A percentile compares a stretch with the other conserved stretches of the same genome.
These are phyloP conservation scores for Serranus cabrilla DNA, from an alignment of 2,797 vertebrate species.

Conservation along the genomic window DNA sequence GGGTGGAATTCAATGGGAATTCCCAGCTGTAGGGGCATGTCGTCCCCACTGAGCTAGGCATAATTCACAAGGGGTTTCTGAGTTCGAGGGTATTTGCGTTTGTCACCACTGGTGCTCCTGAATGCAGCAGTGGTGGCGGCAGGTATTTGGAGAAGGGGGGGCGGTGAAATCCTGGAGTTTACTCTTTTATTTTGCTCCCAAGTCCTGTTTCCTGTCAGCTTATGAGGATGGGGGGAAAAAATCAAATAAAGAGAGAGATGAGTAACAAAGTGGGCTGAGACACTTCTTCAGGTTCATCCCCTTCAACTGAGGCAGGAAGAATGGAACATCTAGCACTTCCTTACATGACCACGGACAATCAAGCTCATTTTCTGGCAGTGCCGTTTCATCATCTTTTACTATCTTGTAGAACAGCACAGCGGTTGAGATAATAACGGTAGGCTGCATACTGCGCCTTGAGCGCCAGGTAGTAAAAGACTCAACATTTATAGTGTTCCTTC, in stretches of 20 bases:
- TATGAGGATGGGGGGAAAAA: not conserved
- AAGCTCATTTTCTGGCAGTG: constrained; percentile 27
- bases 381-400: constrained; percentile 79
- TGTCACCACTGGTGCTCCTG: constrained; percentile 33
- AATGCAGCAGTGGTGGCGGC: constrained; percentile 26
- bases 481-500: constrained; percentile 70
- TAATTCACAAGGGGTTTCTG: constrained; percentile 40
- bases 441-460: constrained; percentile 68
- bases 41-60: constrained; percentile 18
- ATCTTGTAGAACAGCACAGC: constrained; percentile 78
- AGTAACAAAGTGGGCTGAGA: constrained; percentile 10
- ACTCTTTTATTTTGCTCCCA: constrained; percentile 25
- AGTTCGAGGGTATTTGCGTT: constrained; percentile 42
- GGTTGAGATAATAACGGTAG: constrained; percentile 78
- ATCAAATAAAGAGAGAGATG: constrained; percentile 12
- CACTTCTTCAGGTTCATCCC: constrained; percentile 10
- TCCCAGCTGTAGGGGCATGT: constrained; percentile 26
- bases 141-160: constrained; percentile 31
- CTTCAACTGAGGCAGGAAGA: constrained; percentile 20
- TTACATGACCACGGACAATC: constrained; percentile 33
- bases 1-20: constrained; percentile 53
- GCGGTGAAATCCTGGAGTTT: constrained; percentile 24
- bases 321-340: constrained; percentile 33
- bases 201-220: constrained; percentile 27
- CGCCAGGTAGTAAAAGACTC: constrained; percentile 77